Evolutionary conservation across 2,797 vertebrate genomes (phyloP), one percentile per base, ranked within the genome.

Genomic region (Potorous gilbertii): DNA sequence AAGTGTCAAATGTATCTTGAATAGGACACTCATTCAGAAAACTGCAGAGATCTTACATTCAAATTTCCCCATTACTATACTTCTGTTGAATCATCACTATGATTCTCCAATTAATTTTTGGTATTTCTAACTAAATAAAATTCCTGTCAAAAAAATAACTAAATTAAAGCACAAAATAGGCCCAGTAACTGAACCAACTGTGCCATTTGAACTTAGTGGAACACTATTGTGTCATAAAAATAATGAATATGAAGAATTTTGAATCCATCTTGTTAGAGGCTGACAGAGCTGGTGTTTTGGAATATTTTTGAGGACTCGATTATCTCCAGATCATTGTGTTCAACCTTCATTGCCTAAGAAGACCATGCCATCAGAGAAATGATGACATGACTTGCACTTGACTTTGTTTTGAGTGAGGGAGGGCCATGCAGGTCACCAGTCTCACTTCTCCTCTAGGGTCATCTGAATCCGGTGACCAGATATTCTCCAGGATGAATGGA

Each of bases 81-180:
- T 93, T 93, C 94, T 90, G 54, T 56, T 24, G 21, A 59, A 94
- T 93, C 56, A 92, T 95, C 90, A 57, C 87, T 95, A 93, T 97
- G 94, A 95, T 96, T 95, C 57, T 91, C 34, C 54, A 81, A 14
- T 92, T 95, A 95, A 92, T 95, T 96, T 96, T 87, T 62, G 34
- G 91, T 96, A 92, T 66, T 95, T 91, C 92, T 95, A 93, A 92
- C 94, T 93, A n/a, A 50, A 93, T 96, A 97, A 96, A 96, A 96
- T 96, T 59, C 92, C 57, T 93, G 95, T 93, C 74, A 96, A 91
- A 89, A 55, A 55, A 55, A 55, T 18, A 55, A 55, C 55, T 57
- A 21, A 56, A 56, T 21, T n/a, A 66, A 81, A 46, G 27, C 40
- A 81, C 74, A 81, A 81, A 81, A 81, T 81, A 40, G 46, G 31